Percentiles rank a stretch among this genome's conserved stretches.
Evolutionary conservation across 2,888 invertebrate species (phyloP).

Genomic region (Mimumesa dahlbomi): DNA sequence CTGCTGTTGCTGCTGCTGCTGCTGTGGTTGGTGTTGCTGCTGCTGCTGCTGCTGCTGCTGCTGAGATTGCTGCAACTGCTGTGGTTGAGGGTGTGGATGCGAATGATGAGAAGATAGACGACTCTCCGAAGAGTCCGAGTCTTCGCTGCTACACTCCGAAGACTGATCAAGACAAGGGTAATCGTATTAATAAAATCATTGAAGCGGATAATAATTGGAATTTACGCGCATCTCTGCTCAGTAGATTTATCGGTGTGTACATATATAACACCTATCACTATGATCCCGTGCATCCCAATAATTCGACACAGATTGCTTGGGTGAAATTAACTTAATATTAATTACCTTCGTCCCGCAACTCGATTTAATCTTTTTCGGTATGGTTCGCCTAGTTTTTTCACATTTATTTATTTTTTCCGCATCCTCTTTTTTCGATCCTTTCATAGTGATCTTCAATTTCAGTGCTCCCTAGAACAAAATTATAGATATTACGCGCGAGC

Average conservation of each 20-base stretch:
- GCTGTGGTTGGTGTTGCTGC: slow-evolving; percentile 81
- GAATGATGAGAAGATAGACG: slow-evolving; percentile 55
- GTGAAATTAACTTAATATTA: too few relatives aligned
- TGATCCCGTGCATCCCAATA: neutral
- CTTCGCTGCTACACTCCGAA: slow-evolving; percentile 75
- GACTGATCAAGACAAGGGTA: slow-evolving; percentile 48
- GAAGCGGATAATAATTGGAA: too few relatives aligned
- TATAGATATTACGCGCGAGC: neutral
- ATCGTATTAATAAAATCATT: neutral
- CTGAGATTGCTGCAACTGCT: slow-evolving; percentile 75
- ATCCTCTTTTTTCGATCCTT: slow-evolving; percentile 78
- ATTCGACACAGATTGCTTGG: too few relatives aligned
- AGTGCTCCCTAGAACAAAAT: slow-evolving; percentile 78
- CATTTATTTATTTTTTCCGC: slow-evolving; percentile 72
- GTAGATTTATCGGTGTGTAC: too few relatives aligned
- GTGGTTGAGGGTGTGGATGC: slow-evolving; percentile 79
- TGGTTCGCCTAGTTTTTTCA: slow-evolving; percentile 69
- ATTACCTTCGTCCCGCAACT: slow-evolving; percentile 73
- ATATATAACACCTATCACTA: too few relatives aligned
- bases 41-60: slow-evolving; percentile 76
- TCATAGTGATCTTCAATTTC: slow-evolving; percentile 81
- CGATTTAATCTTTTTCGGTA: slow-evolving; percentile 70
- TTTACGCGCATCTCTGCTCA: too few relatives aligned
- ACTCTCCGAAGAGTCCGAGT: slow-evolving; percentile 73
- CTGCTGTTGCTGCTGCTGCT: slow-evolving; percentile 77